Evolutionary conservation across 2,888 invertebrate genomes (phyloP).

Genomic region (Eurytoma adleriae): DNA sequence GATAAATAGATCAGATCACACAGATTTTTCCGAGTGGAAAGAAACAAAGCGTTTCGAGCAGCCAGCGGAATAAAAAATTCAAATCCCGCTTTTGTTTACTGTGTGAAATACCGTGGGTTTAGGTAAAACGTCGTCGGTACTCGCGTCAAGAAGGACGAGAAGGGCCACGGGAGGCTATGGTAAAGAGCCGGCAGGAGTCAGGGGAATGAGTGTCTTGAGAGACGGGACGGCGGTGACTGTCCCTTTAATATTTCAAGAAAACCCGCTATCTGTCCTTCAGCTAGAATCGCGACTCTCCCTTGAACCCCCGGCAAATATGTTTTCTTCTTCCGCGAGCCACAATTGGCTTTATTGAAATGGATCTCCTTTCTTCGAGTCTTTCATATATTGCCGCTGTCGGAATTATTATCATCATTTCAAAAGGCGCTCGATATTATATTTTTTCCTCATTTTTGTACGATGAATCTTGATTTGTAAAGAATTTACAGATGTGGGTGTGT

Average conservation of each 20-base stretch:
- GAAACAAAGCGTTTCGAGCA: background rate
- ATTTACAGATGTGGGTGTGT: too few relatives aligned
- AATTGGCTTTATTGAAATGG: constrained; percentile 58
- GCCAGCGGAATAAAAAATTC: constrained; percentile 45
- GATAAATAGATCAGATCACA: too few relatives aligned
- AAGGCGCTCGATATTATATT: background rate
- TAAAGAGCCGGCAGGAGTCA: constrained; percentile 61
- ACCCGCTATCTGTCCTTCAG: constrained; percentile 58
- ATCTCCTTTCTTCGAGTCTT: constrained; percentile 41
- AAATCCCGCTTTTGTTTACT: constrained; percentile 49
- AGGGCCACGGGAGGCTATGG: constrained; percentile 19
- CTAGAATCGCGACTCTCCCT: constrained; percentile 26
- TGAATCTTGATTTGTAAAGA: too few relatives aligned
- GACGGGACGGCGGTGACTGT: constrained; percentile 35
- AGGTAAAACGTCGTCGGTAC: background rate
- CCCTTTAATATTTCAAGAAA: constrained; percentile 62
- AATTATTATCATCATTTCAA: constrained; percentile 2
- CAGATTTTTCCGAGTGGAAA: too few relatives aligned
- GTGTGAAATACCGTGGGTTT: background rate
- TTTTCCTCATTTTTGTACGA: background rate
- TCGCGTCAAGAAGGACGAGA: background rate
- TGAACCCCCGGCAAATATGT: constrained; percentile 48
- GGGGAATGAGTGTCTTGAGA: constrained; percentile 61
- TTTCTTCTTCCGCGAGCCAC: constrained; percentile 34
- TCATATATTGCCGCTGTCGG: constrained; percentile 34